A percentile compares a stretch with the other conserved stretches of the same genome.
These are phyloP conservation scores for Laterallus jamaicensis DNA, from an alignment of 2,113 vertebrate species.

Conservation along the genomic window DNA sequence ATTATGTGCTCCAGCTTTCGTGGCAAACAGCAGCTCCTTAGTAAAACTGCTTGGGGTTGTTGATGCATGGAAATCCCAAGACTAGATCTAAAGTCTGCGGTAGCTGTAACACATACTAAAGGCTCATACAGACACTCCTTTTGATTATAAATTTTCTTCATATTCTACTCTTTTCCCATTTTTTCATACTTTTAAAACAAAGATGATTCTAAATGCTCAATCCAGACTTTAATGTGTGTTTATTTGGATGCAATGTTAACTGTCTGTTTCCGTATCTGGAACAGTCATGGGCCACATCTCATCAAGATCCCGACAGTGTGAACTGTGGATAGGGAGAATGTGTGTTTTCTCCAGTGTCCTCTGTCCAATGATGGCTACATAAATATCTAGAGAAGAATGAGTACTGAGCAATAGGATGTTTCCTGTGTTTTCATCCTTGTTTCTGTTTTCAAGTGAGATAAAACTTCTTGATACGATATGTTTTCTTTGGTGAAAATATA, in stretches of 20 bases:
- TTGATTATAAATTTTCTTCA: background rate
- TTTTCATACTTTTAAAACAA: background rate
- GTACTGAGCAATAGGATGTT: background rate
- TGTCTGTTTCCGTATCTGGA: background rate
- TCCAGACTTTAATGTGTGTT: background rate
- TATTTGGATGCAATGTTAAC: background rate
- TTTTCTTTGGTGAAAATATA: background rate
- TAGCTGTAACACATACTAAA: background rate
- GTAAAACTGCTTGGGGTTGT: background rate
- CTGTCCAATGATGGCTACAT: background rate
- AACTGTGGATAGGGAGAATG: background rate
- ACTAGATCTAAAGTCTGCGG: background rate
- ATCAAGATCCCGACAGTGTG: background rate
- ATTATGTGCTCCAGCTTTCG: background rate
- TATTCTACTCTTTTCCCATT: background rate
- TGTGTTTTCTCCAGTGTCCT: background rate
- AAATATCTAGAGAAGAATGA: background rate
- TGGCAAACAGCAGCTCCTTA: background rate
- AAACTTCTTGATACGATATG: background rate
- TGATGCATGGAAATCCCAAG: background rate
- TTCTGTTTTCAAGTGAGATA: background rate
- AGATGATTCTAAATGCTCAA: background rate
- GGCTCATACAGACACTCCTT: accelerated
- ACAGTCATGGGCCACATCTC: background rate
- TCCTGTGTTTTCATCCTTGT: background rate